Conservation (phyloP, 2,797 vertebrate genomes). For the Gymnopithys bicolor region DNA sequence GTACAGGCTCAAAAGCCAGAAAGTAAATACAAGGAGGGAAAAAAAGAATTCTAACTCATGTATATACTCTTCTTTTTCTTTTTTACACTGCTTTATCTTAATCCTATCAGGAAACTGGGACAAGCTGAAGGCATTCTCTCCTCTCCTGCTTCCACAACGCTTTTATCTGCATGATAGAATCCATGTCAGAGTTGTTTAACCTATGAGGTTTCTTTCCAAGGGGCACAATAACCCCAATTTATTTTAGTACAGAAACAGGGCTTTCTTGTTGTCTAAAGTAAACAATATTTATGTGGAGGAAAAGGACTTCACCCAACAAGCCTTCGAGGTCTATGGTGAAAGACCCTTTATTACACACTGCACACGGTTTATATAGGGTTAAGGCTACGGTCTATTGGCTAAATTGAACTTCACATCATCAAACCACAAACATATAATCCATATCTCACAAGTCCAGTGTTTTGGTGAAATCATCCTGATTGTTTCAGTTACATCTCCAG, state of each 20-base stretch:
- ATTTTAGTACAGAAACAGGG: background rate
- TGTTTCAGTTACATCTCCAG: too few relatives aligned
- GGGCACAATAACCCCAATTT: background rate
- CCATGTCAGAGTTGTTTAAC: background rate
- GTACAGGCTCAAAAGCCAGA: constrained; percentile 3
- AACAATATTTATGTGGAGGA: too few relatives aligned
- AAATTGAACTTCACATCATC: too few relatives aligned
- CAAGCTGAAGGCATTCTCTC: background rate
- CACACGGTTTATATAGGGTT: too few relatives aligned
- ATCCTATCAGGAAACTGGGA: constrained; percentile 48
- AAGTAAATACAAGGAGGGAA: background rate
- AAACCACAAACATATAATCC: too few relatives aligned
- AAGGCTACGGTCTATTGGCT: too few relatives aligned
- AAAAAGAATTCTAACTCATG: background rate
- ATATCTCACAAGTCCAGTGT: too few relatives aligned
- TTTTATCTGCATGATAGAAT: background rate
- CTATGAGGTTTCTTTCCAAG: background rate
- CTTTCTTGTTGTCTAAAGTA: background rate
- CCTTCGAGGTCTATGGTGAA: too few relatives aligned
- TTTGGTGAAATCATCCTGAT: too few relatives aligned
- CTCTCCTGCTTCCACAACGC: background rate
- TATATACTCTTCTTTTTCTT: background rate
- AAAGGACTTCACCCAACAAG: too few relatives aligned
- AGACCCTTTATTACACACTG: too few relatives aligned
- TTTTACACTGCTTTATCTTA: background rate